These are phyloP conservation scores for Marmota monax DNA, from an alignment of 2,113 vertebrate species.

Conservation along the genomic window DNA sequence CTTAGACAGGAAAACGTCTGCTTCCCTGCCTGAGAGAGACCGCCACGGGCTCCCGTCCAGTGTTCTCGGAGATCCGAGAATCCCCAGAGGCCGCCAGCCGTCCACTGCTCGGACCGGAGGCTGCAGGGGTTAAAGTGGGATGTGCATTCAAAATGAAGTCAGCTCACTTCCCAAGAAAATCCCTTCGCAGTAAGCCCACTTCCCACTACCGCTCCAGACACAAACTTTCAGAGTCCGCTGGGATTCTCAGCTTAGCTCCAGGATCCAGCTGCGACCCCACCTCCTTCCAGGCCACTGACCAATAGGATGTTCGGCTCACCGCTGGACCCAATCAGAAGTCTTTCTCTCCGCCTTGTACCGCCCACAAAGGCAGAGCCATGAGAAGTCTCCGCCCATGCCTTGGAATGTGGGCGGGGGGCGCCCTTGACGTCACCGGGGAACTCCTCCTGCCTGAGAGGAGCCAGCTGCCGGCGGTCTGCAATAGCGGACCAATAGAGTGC, in stretches of 20 bases:
- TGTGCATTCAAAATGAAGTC: background rate
- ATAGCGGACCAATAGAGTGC: conserved; percentile 74
- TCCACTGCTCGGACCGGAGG: background rate
- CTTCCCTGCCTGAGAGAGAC: background rate
- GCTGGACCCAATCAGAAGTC: conserved; percentile 57
- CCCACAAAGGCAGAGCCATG: background rate
- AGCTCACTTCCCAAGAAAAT: conserved; percentile 18
- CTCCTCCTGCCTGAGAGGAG: background rate
- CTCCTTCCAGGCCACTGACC: conserved; percentile 30
- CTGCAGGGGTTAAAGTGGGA: background rate
- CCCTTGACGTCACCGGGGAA: conserved; percentile 47
- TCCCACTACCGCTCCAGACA: background rate
- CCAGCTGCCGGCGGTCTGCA: background rate
- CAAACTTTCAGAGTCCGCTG: conserved; percentile 74
- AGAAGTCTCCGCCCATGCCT: conserved; percentile 61
- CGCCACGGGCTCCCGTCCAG: background rate
- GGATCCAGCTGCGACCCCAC: conserved; percentile 28
- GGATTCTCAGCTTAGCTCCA: background rate
- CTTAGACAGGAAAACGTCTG: background rate
- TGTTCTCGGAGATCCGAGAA: background rate
- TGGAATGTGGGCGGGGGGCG: conserved; percentile 82
- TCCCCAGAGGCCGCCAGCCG: background rate
- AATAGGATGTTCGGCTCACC: background rate
- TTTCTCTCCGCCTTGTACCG: background rate
- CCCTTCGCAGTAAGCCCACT: background rate